Conservation (phyloP, 2,797 vertebrate species). For the Sternotherus odoratus region DNA sequence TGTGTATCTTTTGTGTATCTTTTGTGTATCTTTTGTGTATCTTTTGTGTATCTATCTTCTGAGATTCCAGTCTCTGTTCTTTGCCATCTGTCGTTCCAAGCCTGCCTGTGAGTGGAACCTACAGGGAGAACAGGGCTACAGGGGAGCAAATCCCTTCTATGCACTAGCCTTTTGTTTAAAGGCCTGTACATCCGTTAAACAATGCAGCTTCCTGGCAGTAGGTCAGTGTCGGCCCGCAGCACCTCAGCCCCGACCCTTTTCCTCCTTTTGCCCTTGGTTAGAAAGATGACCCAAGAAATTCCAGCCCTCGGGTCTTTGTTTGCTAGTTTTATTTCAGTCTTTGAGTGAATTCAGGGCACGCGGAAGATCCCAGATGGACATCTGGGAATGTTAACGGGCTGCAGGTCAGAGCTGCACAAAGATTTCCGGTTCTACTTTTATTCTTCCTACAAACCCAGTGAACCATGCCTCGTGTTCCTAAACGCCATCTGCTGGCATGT, state of each 20-base stretch:
- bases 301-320: not conserved
- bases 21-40: not conserved
- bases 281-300: not conserved
- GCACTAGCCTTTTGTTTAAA: not conserved
- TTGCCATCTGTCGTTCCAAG: not conserved
- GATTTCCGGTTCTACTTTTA: not conserved
- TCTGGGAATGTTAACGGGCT: not conserved
- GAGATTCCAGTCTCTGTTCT: not conserved
- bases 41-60: not conserved
- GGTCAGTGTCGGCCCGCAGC: not conserved
- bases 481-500: not conserved
- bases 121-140: not conserved
- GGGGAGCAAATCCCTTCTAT: not conserved
- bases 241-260: not conserved
- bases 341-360: not conserved
- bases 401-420: not conserved
- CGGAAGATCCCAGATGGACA: not conserved
- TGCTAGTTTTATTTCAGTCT: not conserved
- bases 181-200: not conserved
- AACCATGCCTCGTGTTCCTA: not conserved
- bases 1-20: not conserved
- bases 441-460: not conserved
- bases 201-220: not conserved
- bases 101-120: not conserved
- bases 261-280: not conserved